Evolutionary conservation across 2,888 invertebrate species (phyloP).

Genomic region (Microplitis manilae): DNA sequence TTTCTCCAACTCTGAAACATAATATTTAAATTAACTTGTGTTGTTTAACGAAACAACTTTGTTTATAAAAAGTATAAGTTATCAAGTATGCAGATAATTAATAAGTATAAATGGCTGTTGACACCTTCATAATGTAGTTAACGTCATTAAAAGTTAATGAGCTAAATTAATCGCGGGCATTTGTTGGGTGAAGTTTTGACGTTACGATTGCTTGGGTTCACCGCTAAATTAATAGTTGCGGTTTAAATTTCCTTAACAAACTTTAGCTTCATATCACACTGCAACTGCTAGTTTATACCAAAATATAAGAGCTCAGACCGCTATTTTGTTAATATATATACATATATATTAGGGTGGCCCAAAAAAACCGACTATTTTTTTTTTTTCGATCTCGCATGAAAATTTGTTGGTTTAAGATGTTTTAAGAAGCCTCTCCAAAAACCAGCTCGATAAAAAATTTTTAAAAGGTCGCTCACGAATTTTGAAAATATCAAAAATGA

Average conservation of each 20-base stretch:
- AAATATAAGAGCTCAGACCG: no score
- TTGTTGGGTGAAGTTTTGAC: slow-evolving; percentile 55
- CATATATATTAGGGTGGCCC: no score
- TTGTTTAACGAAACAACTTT: no score
- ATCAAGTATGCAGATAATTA: neutral
- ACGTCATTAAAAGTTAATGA: slow-evolving; percentile 54
- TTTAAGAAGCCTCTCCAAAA: no score
- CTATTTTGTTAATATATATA: no score
- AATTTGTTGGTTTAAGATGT: no score
- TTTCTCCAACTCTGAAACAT: slow-evolving; percentile 78
- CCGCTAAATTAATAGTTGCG: slow-evolving; percentile 23
- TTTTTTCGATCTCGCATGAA: no score
- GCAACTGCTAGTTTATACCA: neutral
- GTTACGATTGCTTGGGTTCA: slow-evolving; percentile 22
- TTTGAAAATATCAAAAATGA: no score
- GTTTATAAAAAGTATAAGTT: neutral
- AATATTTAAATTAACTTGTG: slow-evolving; percentile 7
- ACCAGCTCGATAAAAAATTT: no score
- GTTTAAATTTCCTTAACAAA: slow-evolving; percentile 31
- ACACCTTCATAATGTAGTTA: neutral
- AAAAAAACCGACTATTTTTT: no score
- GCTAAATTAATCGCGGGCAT: slow-evolving; percentile 57
- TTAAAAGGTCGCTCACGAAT: no score
- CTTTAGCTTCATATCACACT: slow-evolving; percentile 23
- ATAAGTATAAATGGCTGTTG: slow-evolving; percentile 4